Base-by-base conservation (phyloP, 1,140 invertebrate species). In the Hyles vespertilio region DNA sequence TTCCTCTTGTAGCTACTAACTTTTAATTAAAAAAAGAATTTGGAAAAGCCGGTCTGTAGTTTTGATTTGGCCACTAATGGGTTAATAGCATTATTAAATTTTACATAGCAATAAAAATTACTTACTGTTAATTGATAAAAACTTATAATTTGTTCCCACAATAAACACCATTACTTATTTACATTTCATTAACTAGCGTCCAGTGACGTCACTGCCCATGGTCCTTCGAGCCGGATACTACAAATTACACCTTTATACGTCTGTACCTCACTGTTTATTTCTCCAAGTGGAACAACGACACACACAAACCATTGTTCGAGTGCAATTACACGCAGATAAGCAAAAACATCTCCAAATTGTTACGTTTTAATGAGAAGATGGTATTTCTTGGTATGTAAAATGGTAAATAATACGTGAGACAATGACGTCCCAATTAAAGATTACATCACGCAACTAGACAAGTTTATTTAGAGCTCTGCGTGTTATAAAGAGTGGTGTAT, bases 341-440 rank as follows among this genome's bases (percentile, higher is more conserved):
- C 44, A 51, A 52, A 56, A 56, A 56, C 9, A 22, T 33, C 43
- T 50, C 44, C 9, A 11, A 53, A 44, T 53, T 43, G 34, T 53
- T 43, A 44, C 36, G 36, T 47, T 60, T 48, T 52, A 55, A 58
- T 58, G 56, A 55, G 51, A 54, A 58, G 61, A 58, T 58, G 61
- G 12, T 56, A 12, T 56, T 51, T 58, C 32, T 47, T 46, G 56
- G 50, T 57, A 52, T 10, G 36, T 44, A 45, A 53, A 48, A 5
- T 54, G 46, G 55, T 62, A 48, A 57, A 50, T 58, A 60, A 58
- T 58, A 58, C 56, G 61, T 58, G 56, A 63, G 56, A 63, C 56
- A 34, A 63, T 58, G 56, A 49, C 51, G 36, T 50, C 51, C 50
- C 32, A 43, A 54, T 55, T 60, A 50, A 40, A 5, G 44, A 50